Evolutionary conservation across 1,140 invertebrate genomes (phyloP).

Genomic region (Diprion similis): DNA sequence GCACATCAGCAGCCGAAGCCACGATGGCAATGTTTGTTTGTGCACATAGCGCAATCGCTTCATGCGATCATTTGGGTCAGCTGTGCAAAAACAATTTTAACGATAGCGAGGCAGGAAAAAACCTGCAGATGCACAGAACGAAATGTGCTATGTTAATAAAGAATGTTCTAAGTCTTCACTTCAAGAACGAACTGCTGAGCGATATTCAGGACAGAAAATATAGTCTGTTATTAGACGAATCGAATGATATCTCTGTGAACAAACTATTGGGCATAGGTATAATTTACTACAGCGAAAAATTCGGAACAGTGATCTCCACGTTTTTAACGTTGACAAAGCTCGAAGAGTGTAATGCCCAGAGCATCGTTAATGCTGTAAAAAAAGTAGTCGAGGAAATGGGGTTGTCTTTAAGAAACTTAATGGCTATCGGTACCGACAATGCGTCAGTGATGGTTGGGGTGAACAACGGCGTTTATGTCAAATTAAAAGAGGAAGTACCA

Average conservation of each 20-base stretch:
- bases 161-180: background rate
- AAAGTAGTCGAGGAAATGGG: constrained; percentile 18
- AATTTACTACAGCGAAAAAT: constrained; percentile 22
- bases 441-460: constrained; percentile 46
- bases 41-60: background rate
- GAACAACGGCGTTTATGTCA: constrained; percentile 44
- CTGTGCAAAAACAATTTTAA: background rate
- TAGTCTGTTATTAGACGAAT: constrained; percentile 49
- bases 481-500: constrained; percentile 31
- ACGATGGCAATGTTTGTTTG: background rate
- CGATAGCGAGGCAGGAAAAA: background rate
- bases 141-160: background rate
- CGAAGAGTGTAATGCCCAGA: constrained; percentile 25
- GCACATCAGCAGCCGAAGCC: background rate
- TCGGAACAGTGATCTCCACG: constrained; percentile 22
- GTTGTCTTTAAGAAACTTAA: constrained; percentile 29
- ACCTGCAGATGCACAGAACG: background rate
- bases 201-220: constrained; percentile 12
- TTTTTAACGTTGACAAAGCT: constrained; percentile 28
- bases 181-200: background rate
- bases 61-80: background rate
- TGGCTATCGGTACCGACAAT: constrained; percentile 48
- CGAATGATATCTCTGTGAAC: constrained; percentile 43
- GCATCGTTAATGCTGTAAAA: constrained; percentile 24
- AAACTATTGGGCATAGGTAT: constrained; percentile 41